Evolutionary conservation across 2,797 vertebrate species (phyloP).

Genomic region (Tapera naevia): DNA sequence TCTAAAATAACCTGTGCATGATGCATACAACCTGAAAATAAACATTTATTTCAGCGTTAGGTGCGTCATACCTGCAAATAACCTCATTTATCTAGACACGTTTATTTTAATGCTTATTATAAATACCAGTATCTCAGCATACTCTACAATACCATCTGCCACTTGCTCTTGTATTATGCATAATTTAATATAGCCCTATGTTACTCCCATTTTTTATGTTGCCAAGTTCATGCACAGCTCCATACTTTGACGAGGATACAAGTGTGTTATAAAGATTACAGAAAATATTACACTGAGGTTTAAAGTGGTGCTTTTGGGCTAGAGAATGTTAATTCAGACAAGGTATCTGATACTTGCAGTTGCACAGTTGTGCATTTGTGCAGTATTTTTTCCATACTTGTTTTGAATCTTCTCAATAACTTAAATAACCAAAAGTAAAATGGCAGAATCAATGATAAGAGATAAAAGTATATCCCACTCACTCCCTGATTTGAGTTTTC

Average conservation of each 20-base stretch:
- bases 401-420: slow-evolving; percentile 8
- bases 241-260: slow-evolving; percentile 17
- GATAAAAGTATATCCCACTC: neutral
- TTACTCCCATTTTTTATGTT: slow-evolving; percentile 40
- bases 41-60: slow-evolving; percentile 69
- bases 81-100: slow-evolving; percentile 70
- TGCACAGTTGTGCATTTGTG: neutral
- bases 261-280: slow-evolving; percentile 45
- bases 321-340: slow-evolving; percentile 35
- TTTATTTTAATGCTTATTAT: slow-evolving; percentile 73
- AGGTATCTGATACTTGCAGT: neutral
- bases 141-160: slow-evolving; percentile 71
- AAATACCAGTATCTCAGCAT: slow-evolving; percentile 70
- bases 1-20: slow-evolving; percentile 71
- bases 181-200: slow-evolving; percentile 61
- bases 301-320: slow-evolving; percentile 38
- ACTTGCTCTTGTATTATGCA: slow-evolving; percentile 68
- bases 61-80: slow-evolving; percentile 77
- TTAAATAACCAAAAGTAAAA: neutral
- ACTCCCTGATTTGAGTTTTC: neutral
- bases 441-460: neutral
- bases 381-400: neutral
- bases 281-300: slow-evolving; percentile 38
- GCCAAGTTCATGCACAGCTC: slow-evolving; percentile 5
- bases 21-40: slow-evolving; percentile 70